Evolutionary conservation across 2,113 vertebrate genomes (phyloP).

Genomic region (Notothenia coriiceps): DNA sequence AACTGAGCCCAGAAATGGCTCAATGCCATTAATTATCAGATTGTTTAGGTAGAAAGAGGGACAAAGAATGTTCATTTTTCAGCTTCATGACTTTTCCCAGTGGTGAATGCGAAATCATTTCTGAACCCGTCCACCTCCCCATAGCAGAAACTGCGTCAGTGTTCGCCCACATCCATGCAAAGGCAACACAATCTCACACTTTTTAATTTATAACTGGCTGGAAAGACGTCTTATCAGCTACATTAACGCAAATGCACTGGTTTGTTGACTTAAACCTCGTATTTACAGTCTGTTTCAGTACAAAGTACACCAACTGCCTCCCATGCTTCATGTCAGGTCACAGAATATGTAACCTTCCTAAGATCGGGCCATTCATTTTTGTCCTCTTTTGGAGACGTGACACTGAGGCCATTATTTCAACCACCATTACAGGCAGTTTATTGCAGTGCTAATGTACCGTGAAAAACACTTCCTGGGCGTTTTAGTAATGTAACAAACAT

Average conservation of each 20-base stretch:
- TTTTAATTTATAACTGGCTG: slow-evolving; percentile 16
- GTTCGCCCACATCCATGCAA: neutral
- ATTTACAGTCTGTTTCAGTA: slow-evolving; percentile 52
- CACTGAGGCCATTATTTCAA: too few relatives aligned
- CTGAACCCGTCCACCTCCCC: slow-evolving; percentile 6
- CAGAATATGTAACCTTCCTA: slow-evolving; percentile 9
- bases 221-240: slow-evolving; percentile 47
- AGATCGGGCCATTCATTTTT: too few relatives aligned
- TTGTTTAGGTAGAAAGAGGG: slow-evolving; percentile 4
- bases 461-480: too few relatives aligned
- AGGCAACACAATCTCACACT: neutral
- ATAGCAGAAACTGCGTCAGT: neutral
- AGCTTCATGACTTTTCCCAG: neutral
- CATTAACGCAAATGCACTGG: slow-evolving; percentile 25
- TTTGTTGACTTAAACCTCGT: slow-evolving; percentile 55
- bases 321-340: slow-evolving; percentile 8
- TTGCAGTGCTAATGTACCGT: too few relatives aligned
- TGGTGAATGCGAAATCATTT: neutral
- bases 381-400: too few relatives aligned
- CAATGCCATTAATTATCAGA: slow-evolving; percentile 31
- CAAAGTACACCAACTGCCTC: slow-evolving; percentile 46
- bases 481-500: too few relatives aligned
- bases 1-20: slow-evolving; percentile 39
- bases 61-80: neutral
- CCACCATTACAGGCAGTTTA: too few relatives aligned